Conservation (phyloP, 2,113 vertebrate species). For the Passerina amoena region DNA sequence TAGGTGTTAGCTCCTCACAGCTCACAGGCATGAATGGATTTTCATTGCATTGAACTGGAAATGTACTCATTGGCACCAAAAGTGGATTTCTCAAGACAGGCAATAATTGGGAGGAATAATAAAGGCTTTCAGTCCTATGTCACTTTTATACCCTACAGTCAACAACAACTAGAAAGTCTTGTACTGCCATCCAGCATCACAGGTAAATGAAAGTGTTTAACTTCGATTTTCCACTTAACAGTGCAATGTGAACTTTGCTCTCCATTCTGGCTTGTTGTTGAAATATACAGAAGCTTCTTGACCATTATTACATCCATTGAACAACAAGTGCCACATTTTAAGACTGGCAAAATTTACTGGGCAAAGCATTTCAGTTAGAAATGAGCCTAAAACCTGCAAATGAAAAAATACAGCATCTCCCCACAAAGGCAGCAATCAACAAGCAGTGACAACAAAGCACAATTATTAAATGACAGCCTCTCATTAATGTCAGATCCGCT, state of each 20-base stretch:
- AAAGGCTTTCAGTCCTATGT: neutral
- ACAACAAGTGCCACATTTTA: neutral
- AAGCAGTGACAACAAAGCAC: constrained; percentile 7
- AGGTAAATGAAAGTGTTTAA: neutral
- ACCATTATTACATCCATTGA: neutral
- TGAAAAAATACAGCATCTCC: neutral
- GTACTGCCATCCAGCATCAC: neutral
- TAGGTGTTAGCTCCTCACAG: neutral
- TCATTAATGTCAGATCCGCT: constrained; percentile 47
- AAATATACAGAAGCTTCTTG: neutral
- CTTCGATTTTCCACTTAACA: neutral
- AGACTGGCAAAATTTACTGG: too few species aligned
- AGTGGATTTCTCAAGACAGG: neutral
- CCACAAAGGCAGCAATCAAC: neutral
- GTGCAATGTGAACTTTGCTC: neutral
- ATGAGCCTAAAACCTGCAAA: neutral
- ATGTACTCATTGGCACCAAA: neutral
- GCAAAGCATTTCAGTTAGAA: neutral
- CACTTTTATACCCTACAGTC: neutral
- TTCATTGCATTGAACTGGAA: neutral
- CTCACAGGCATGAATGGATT: neutral
- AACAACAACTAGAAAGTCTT: neutral
- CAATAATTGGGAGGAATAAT: neutral
- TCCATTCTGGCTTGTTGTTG: neutral
- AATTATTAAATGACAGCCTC: constrained; percentile 34